These are phyloP conservation scores for Passer montanus DNA, from an alignment of 2,113 vertebrate species.

Conservation along the genomic window DNA sequence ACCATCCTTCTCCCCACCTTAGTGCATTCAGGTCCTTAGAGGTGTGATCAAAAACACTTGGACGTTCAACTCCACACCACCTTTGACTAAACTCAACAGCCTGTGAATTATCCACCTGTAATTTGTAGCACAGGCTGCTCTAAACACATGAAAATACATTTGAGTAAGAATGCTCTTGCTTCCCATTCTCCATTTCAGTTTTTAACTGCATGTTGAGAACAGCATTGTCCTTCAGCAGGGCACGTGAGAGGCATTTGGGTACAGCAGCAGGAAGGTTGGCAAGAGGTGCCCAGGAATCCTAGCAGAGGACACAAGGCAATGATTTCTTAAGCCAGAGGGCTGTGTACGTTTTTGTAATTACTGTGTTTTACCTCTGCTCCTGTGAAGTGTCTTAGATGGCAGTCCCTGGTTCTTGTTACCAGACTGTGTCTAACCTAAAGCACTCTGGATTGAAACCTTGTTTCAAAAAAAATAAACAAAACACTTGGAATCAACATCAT, in stretches of 20 bases:
- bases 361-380: neutral
- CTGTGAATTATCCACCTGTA: neutral
- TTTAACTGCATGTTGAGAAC: neutral
- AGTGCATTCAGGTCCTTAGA: neutral
- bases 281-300: neutral
- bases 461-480: neutral
- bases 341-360: neutral
- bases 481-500: neutral
- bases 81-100: neutral
- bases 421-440: neutral
- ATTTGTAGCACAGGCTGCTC: neutral
- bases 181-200: neutral
- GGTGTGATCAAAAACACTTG: neutral
- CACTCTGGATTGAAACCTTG: neutral
- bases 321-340: neutral
- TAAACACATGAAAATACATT: neutral
- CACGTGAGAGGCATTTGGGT: neutral
- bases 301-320: neutral
- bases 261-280: neutral
- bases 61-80: neutral
- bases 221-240: neutral
- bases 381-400: neutral
- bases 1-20: neutral
- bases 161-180: neutral
- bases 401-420: neutral